Conservation (phyloP, 2,888 invertebrate species). For the Cerceris rybyensis region DNA sequence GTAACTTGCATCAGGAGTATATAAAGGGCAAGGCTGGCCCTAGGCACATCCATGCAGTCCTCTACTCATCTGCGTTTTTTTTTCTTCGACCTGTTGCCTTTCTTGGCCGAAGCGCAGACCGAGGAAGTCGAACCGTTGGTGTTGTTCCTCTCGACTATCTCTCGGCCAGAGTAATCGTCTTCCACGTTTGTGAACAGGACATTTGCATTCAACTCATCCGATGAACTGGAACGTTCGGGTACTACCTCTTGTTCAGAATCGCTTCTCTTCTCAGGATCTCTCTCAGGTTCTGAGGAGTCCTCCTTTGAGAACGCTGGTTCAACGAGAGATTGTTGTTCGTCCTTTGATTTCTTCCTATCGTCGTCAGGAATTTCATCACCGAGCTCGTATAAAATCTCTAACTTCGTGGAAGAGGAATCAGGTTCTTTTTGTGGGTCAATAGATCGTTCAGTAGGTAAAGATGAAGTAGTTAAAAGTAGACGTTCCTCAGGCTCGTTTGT, state of each 20-base stretch:
- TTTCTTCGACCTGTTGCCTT: slow-evolving; percentile 76
- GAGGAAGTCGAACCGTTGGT: slow-evolving; percentile 47
- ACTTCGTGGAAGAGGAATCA: slow-evolving; percentile 5
- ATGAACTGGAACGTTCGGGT: slow-evolving; percentile 72
- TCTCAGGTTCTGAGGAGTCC: slow-evolving; percentile 44
- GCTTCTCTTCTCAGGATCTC: slow-evolving; percentile 62
- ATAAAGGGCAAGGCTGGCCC: slow-evolving; percentile 80
- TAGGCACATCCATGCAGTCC: slow-evolving; percentile 81
- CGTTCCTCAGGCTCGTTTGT: background rate
- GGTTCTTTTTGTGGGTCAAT: background rate
- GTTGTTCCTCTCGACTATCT: slow-evolving; percentile 46
- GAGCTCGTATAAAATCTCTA: background rate
- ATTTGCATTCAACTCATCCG: slow-evolving; percentile 74
- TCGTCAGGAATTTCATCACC: slow-evolving; percentile 44
- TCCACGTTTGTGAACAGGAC: slow-evolving; percentile 66
- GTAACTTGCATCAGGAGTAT: slow-evolving; percentile 80
- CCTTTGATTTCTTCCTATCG: slow-evolving; percentile 62
- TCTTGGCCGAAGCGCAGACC: slow-evolving; percentile 66
- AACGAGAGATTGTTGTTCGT: slow-evolving; percentile 78
- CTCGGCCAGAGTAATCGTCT: slow-evolving; percentile 57
- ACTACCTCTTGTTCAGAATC: slow-evolving; percentile 71
- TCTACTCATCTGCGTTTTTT: slow-evolving; percentile 82
- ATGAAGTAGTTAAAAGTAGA: slow-evolving; percentile 4
- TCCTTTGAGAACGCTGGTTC: slow-evolving; percentile 51
- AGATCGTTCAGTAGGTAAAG: background rate